Evolutionary conservation across 2,888 invertebrate genomes (phyloP).

Genomic region (Monopis laevigella): DNA sequence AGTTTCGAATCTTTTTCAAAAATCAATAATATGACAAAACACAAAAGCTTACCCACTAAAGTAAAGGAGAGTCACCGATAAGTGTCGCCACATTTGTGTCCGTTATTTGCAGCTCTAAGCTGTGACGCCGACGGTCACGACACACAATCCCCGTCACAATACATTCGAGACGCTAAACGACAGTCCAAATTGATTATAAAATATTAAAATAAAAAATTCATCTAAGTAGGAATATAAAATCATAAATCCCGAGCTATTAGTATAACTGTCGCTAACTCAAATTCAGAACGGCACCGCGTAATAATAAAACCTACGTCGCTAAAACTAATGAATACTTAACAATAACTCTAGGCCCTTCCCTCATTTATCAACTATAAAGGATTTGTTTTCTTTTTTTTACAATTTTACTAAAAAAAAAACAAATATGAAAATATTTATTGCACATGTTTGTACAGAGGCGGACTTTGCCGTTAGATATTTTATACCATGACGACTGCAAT

Average conservation of each 20-base stretch:
- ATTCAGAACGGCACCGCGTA: conserved; percentile 58
- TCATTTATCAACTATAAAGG: too few relatives aligned
- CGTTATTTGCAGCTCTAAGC: background rate
- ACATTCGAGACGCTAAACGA: background rate
- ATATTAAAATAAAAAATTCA: background rate
- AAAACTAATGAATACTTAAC: conserved; percentile 59
- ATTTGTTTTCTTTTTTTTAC: too few relatives aligned
- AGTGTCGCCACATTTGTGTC: background rate
- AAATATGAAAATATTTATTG: too few relatives aligned
- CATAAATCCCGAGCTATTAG: background rate
- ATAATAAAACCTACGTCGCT: conserved; percentile 48
- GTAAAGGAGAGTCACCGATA: too few relatives aligned
- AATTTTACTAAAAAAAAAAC: too few relatives aligned
- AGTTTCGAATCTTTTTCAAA: too few relatives aligned
- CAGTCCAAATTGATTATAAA: background rate
- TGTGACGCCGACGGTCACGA: background rate
- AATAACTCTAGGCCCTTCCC: too few relatives aligned
- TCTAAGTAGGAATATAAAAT: background rate
- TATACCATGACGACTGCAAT: too few relatives aligned
- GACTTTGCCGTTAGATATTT: too few relatives aligned
- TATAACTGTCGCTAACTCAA: conserved; percentile 49
- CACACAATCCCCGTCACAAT: background rate
- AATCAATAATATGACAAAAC: too few relatives aligned
- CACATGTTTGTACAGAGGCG: too few relatives aligned
- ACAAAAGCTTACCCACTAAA: too few relatives aligned